Base-by-base conservation (phyloP, 92 coral and sea anemone genomes). In the Muricea muricata region DNA sequence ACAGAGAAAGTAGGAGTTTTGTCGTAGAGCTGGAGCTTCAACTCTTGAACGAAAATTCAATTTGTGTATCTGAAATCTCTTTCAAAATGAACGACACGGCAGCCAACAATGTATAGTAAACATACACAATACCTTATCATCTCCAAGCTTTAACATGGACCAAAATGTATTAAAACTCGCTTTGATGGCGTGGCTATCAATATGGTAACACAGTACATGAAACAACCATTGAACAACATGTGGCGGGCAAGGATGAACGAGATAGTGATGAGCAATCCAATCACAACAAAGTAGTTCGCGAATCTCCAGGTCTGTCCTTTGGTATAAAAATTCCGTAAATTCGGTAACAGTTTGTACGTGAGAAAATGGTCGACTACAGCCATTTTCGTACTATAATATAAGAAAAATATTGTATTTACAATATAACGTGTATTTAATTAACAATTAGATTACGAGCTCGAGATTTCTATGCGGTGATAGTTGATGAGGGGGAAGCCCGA, bases 251-350 rank as follows among this genome's bases (percentile, higher is more conserved):
- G 94, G 92, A 58, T 73, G 85, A 81, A 91, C 87, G 29, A 93
- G 85, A 76, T 97, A 97, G 71, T 84, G 91, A 75, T 92, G 94
- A 86, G 91, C 73, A 15, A 97, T 67, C 99, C 99, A 97, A 1
- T 94, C 92, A 60, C 93, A 96, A 87, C 94, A 92, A n/a, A 93
- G 84, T 68, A 97, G 79, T 75, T 93, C 98, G 23, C 85, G 92
- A 11, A 97, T 80, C 29, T 90, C 87, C 73, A 58, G 45, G 68
- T 79, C 85, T 69, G 92, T 84, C 30, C 86, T 86, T 9, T 24
- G 46, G 46, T 87, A 15, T 85, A 94, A 75, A 46, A 75, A 81
- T 76, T 88, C 79, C 50, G 87, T 65, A 65, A 86, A 83, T 14
- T 46, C 87, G 15, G 68, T 56, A 14, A 15, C 6, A 1, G 45